These are phyloP conservation scores for Sylvia borin DNA, from an alignment of 2,797 vertebrate species.

Conservation along the genomic window DNA sequence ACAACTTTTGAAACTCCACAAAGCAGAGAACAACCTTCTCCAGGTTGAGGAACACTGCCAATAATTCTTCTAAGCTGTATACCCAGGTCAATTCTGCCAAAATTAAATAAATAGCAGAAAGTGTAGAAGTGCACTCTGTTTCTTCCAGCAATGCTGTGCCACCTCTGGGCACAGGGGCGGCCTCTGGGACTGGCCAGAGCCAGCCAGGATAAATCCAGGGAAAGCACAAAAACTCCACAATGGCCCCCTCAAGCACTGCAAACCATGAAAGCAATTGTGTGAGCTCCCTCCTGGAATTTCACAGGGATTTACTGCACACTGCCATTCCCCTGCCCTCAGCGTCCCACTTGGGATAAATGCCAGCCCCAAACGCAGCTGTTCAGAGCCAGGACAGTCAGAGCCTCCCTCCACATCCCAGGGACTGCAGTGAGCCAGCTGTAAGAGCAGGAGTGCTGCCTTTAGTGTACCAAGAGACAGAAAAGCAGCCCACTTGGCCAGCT, in stretches of 20 bases:
- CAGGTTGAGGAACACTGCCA: background rate
- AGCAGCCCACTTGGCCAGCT: background rate
- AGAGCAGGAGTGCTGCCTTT: background rate
- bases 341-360: background rate
- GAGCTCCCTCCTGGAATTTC: background rate
- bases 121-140: background rate
- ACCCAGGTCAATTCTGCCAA: background rate
- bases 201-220: background rate
- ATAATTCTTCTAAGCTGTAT: background rate
- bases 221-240: background rate
- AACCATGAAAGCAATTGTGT: background rate
- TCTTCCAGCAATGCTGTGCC: fast-evolving
- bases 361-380: background rate
- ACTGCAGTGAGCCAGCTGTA: fast-evolving
- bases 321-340: background rate
- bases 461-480: background rate
- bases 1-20: background rate
- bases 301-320: background rate
- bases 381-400: background rate
- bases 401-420: background rate
- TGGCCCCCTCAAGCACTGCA: background rate
- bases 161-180: background rate
- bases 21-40: background rate
- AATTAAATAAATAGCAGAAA: background rate
- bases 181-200: background rate